Conservation (phyloP, 2,888 invertebrate genomes). For the Syritta pipiens region DNA sequence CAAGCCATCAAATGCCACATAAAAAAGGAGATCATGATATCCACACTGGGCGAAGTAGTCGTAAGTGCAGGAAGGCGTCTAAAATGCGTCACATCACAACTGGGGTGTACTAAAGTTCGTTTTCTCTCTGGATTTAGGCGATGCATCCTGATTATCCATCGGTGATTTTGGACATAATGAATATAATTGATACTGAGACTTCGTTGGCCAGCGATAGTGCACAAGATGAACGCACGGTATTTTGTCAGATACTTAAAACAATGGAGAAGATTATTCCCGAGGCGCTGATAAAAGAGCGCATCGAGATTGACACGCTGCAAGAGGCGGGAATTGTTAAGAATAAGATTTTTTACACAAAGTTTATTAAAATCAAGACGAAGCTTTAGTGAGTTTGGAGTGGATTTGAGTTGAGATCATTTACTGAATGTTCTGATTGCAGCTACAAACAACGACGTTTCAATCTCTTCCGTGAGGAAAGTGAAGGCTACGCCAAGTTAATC, state of each 20-base stretch:
- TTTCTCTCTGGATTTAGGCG: slow-evolving; percentile 80
- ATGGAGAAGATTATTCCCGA: slow-evolving; percentile 91
- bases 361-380: slow-evolving; percentile 98
- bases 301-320: slow-evolving; percentile 96
- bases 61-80: slow-evolving; percentile 81
- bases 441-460: slow-evolving; percentile 99
- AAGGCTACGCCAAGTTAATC: slow-evolving; percentile 98
- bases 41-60: slow-evolving; percentile 86
- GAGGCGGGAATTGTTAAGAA: slow-evolving; percentile 94
- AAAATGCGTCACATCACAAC: not conserved
- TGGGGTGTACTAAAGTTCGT: not conserved
- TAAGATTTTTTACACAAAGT: slow-evolving; percentile 94
- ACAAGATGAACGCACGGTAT: slow-evolving; percentile 87
- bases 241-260: slow-evolving; percentile 88
- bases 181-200: slow-evolving; percentile 91
- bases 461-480: slow-evolving; percentile 98
- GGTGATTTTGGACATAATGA: slow-evolving; percentile 90
- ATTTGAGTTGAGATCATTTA: not conserved
- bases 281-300: slow-evolving; percentile 91
- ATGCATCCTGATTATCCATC: slow-evolving; percentile 90
- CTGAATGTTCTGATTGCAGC: slow-evolving; percentile 81
- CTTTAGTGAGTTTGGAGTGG: slow-evolving; percentile 87
- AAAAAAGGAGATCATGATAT: slow-evolving; percentile 88
- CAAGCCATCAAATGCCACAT: slow-evolving; percentile 88
- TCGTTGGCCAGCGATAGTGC: slow-evolving; percentile 82